phyloP scores from a whole-genome alignment of 2,113 vertebrate species.

The Athene noctua region DNA sequence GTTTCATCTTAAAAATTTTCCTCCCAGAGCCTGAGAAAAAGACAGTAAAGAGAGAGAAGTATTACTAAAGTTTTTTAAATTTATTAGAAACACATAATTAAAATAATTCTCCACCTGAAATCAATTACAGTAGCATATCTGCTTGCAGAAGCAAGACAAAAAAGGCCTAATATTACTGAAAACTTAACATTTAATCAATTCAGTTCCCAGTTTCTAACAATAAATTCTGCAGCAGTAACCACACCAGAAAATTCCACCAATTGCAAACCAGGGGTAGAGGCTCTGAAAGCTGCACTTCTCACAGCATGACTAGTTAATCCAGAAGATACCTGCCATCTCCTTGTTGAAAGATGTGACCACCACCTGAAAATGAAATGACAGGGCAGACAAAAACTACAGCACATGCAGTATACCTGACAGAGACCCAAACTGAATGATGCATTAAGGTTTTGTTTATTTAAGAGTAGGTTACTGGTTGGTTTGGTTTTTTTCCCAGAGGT shows the following conservation, averaged over 20 bases:
- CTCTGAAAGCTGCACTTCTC: background rate
- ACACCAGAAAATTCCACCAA: background rate
- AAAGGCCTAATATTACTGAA: background rate
- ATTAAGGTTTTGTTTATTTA: background rate
- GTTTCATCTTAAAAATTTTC: background rate
- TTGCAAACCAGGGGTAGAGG: background rate
- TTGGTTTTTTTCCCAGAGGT: background rate
- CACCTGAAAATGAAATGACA: background rate
- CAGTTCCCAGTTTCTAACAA: background rate
- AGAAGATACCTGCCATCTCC: background rate
- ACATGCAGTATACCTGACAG: rapidly evolving
- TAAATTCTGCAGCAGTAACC: background rate
- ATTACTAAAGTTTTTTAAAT: background rate
- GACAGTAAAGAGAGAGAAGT: background rate
- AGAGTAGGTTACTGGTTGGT: background rate
- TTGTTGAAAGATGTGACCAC: background rate
- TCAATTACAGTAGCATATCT: background rate
- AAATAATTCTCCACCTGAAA: background rate
- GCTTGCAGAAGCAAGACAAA: background rate
- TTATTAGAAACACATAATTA: background rate
- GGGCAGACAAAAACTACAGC: background rate
- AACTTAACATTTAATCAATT: background rate
- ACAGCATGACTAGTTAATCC: background rate
- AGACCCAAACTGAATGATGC: background rate
- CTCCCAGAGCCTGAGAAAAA: background rate